Base-by-base conservation (phyloP, 2,113 vertebrate genomes). In the Sus scrofa region DNA sequence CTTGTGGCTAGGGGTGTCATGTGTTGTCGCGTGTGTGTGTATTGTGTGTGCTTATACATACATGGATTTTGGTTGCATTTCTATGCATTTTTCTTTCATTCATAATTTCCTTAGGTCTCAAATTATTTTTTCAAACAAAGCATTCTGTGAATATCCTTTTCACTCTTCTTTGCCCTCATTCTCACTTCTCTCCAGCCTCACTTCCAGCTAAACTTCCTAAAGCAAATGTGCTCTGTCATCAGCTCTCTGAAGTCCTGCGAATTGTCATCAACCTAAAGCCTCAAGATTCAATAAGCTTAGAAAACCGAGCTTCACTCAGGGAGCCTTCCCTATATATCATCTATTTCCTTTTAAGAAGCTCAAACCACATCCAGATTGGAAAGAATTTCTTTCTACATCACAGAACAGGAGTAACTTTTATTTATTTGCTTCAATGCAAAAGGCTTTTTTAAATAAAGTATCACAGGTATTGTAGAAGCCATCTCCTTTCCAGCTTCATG, bases 251-350 rank as follows among this genome's bases (percentile, higher is more conserved):
- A 37, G 56, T 84, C 70, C 81, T 26, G 5, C 7, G 2, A 27
- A 6, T 26, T 9, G 32, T 50, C 27, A 26, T n/a, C 50, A 60
- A 13, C 27, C 16, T 62, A 8, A 34, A 52, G 11, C 58, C 24
- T 39, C 15, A 20, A 2, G 9, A 32, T 81, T 74, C 4, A 26
- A 9, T 9, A 12, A 62, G 26, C 22, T 16, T 50, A 22, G 44
- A 22, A 50, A 67, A n/a, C 7, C 1, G 39, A 54, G 44, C 34
- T 88, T 68, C 22, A 0, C 11, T 1, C 22, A 89, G 82, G 26
- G 34, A 44, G 8, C 27, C 7, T 12, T 70, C 37, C 20, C 63
- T 13, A 0, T 4, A 0, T 34, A 0, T 14, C 27, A 32, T 7
- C 24, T 22, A 0, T 37, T 77, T 58, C 78, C 52, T 67, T 0